Evolutionary conservation across 2,797 vertebrate genomes (phyloP), one percentile per base, ranked within the genome.

Genomic region (Lycodopsis pacificus): DNA sequence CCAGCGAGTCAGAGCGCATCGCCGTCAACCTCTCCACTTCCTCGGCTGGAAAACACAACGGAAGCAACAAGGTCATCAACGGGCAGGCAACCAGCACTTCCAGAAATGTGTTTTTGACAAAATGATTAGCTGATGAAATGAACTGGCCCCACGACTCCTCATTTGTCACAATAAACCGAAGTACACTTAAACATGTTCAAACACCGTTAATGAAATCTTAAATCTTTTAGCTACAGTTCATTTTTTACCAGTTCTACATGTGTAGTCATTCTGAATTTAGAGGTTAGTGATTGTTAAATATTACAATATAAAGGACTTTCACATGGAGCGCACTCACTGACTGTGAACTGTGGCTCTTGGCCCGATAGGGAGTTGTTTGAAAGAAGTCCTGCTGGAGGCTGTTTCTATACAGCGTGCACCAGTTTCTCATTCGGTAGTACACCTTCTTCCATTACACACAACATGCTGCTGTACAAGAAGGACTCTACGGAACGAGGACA

Each of bases 1-100:
- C 98, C 27, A 99, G 94, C 51, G 98, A 99, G 93, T 99, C 98
- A 0, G 98, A 99, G 76, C 98, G 98, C 97, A 99, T 98, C 0
- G 97, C 97, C 2, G 98, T 97, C 94, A 99, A 94, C 73, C 98
- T 96, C 93, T 98, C 98, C 81, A 97, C 98, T 84, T 98, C 98
- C 90, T 99, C 98, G 77, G 97, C 98, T 98, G 90, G 44, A 71
- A 82, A 63, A 80, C 14, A 91, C 25, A 66, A 86, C 1, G 78
- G 51, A 49, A 46, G 58, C 62, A 77, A 51, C 68, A 76, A 54
- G 27, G n/a, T 71, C 17, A 74, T 42, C 25, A 64, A 68, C 42
- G 36, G 40, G 51, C 38, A 74, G 66, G 38, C 30, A 19, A 80
- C 83, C 64, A 65, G 51, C 19, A 59, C 9, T 1, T 4, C 9